Conservation (phyloP, 2,888 invertebrate species). For the Agonopterix alstromeriana region DNA sequence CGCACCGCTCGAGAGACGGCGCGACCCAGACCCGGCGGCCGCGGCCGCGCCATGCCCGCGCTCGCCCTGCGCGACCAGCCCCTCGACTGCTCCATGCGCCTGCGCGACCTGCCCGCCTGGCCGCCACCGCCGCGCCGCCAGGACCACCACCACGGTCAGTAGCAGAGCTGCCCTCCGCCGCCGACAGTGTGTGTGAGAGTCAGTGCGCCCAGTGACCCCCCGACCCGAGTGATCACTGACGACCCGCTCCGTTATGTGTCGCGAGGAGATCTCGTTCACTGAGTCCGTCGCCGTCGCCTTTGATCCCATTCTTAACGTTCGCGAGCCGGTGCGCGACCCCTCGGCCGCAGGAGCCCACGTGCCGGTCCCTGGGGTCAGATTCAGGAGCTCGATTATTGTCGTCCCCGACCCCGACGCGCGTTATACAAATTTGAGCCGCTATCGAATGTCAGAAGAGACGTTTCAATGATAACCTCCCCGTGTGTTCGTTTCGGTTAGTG, state of each 20-base stretch:
- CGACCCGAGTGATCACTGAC: too few species aligned
- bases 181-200: background rate
- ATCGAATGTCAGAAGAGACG: slow-evolving; percentile 7
- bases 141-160: slow-evolving; percentile 53
- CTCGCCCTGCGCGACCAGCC: slow-evolving; percentile 80
- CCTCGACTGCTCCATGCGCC: slow-evolving; percentile 84
- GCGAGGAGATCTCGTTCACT: too few species aligned
- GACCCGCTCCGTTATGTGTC: too few species aligned
- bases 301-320: slow-evolving; percentile 15
- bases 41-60: slow-evolving; percentile 79
- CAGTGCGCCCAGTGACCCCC: slow-evolving; percentile 5
- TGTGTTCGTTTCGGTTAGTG: background rate
- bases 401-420: slow-evolving; percentile 20
- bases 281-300: slow-evolving; percentile 7
- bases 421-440: slow-evolving; percentile 24
- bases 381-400: slow-evolving; percentile 24
- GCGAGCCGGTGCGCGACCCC: slow-evolving; percentile 14
- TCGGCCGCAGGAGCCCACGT: slow-evolving; percentile 15
- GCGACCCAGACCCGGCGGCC: slow-evolving; percentile 73
- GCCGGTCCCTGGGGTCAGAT: slow-evolving; percentile 15
- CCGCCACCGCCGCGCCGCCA: slow-evolving; percentile 50
- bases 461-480: background rate
- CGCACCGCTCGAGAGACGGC: slow-evolving; percentile 56
- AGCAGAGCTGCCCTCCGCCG: slow-evolving; percentile 4
- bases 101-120: slow-evolving; percentile 65